phyloP scores from a whole-genome alignment of 1,140 invertebrate species.

The Episyrphus balteatus region DNA sequence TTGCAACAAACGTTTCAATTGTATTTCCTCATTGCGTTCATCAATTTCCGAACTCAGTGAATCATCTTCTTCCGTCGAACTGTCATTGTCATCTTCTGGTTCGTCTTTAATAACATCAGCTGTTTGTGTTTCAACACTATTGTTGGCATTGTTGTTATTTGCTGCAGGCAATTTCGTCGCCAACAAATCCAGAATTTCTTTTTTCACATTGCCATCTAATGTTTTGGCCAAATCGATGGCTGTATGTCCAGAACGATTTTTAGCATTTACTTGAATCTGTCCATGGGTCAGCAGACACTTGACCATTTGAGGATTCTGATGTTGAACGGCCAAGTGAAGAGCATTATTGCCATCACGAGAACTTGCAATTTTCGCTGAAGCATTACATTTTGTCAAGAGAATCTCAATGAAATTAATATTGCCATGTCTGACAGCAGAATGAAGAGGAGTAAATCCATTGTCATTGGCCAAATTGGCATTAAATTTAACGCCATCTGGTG shows the following conservation, averaged over 20 bases:
- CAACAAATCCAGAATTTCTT: too few relatives aligned
- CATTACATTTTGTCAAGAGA: constrained; percentile 37
- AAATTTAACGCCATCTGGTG: constrained; percentile 22
- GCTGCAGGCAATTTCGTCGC: too few relatives aligned
- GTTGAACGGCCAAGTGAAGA: constrained; percentile 43
- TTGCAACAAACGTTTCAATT: too few relatives aligned
- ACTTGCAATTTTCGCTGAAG: constrained; percentile 40
- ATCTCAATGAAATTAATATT: constrained; percentile 38
- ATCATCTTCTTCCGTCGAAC: too few relatives aligned
- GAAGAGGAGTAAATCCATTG: constrained; percentile 41
- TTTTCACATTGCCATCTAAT: constrained; percentile 9
- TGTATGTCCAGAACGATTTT: constrained; percentile 22
- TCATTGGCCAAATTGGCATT: constrained; percentile 18
- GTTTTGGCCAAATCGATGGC: constrained; percentile 20
- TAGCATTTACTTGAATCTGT: constrained; percentile 15
- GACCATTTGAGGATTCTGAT: constrained; percentile 37
- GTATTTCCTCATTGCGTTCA: too few relatives aligned
- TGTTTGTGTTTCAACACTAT: too few relatives aligned
- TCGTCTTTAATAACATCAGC: too few relatives aligned
- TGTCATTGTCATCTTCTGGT: too few relatives aligned
- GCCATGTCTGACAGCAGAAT: constrained; percentile 40
- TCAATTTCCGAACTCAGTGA: too few relatives aligned
- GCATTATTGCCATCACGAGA: constrained; percentile 43
- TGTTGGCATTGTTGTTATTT: too few relatives aligned
- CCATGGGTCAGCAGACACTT: constrained; percentile 37